Conservation (phyloP, 2,113 vertebrate genomes). For the Ondatra zibethicus region DNA sequence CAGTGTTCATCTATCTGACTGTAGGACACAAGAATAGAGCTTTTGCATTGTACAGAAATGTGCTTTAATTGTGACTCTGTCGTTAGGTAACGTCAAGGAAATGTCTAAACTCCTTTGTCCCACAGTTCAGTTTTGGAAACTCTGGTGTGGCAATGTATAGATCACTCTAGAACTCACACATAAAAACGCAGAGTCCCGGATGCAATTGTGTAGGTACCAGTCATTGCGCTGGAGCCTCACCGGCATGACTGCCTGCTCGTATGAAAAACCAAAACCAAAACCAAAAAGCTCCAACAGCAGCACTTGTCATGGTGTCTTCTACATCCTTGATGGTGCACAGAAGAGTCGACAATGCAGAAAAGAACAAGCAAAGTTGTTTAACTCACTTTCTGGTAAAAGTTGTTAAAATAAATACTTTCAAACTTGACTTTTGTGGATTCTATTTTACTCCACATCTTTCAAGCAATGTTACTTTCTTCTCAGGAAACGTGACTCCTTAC, state of each 20-base stretch:
- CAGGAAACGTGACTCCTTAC: background rate
- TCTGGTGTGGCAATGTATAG: background rate
- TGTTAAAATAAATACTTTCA: background rate
- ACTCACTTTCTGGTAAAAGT: background rate
- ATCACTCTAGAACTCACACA: background rate
- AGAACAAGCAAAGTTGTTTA: background rate
- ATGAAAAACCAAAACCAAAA: background rate
- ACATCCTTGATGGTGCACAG: background rate
- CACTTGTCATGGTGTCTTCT: background rate
- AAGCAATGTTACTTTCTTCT: slow-evolving; percentile 15
- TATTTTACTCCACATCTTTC: background rate
- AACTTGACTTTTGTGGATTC: background rate
- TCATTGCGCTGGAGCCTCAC: background rate
- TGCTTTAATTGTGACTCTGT: background rate
- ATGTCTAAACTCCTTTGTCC: background rate
- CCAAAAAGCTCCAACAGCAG: background rate
- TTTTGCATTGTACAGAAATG: background rate
- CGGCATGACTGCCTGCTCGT: background rate
- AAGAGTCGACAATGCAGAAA: background rate
- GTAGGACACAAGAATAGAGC: background rate
- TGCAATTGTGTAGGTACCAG: background rate
- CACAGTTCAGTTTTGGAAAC: background rate
- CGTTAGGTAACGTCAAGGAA: background rate
- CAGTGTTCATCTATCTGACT: background rate
- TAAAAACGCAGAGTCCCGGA: background rate